phyloP scores from a whole-genome alignment of 2,113 vertebrate genomes.

The Pachyramphus minor region DNA sequence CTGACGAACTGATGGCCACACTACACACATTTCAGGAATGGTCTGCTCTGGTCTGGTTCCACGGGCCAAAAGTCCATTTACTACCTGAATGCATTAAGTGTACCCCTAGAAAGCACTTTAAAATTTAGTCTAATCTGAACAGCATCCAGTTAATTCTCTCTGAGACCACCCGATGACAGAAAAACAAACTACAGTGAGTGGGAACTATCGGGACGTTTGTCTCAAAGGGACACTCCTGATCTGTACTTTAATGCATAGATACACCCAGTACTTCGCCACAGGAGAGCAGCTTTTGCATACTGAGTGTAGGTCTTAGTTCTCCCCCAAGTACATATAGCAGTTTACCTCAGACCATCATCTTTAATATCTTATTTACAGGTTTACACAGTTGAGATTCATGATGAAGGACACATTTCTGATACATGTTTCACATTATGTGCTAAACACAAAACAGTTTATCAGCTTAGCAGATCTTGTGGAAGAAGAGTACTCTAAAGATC shows the following conservation, averaged over 20 bases:
- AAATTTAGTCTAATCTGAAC: background rate
- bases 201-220: background rate
- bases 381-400: background rate
- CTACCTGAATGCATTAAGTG: background rate
- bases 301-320: background rate
- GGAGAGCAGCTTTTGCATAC: background rate
- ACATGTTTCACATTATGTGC: background rate
- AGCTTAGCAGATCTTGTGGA: background rate
- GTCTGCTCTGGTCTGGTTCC: background rate
- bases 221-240: background rate
- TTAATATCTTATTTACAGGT: background rate
- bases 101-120: background rate
- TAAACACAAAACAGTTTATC: background rate
- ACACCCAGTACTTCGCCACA: background rate
- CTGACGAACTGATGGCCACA: background rate
- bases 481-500: background rate
- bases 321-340: background rate
- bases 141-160: background rate
- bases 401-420: background rate
- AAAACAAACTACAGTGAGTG: background rate
- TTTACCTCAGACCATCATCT: background rate
- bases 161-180: background rate
- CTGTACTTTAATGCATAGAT: background rate
- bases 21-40: background rate
- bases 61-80: background rate